Evolutionary conservation across 2,113 vertebrate genomes (phyloP), one percentile per base, ranked within the genome.

Genomic region (Tamias sibiricus): DNA sequence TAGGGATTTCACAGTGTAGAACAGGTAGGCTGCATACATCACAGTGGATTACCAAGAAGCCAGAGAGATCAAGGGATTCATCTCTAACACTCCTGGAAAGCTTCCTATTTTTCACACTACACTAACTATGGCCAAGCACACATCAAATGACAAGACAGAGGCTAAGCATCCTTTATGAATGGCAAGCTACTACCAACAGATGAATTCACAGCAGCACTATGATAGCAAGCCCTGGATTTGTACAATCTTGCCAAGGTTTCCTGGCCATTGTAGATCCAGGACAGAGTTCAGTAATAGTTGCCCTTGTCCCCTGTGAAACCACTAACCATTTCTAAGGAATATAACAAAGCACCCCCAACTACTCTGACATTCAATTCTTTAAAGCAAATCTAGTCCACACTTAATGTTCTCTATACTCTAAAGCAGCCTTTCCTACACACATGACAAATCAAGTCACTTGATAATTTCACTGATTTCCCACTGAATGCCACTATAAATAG

Each of bases 1-100:
- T 1, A 75, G 75, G 92, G 95, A 97, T 97, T 97, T 95, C 77
- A 95, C 64, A 96, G 80, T 77, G 59, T 52, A 87, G 95, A 95
- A 81, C 62, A 95, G 81, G 84, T 47, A 95, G 92, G 95, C 95
- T 97, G 90, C 90, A 95, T 95, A 91, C 87, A 96, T 96, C 94
- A 97, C 84, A 85, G 88, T 91, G 85, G 97, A 97, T 97, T 97
- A 97, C 87, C 79, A 95, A 75, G 77, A 97, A 97, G 95, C 95
- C 95, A 64, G 47, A 62, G 94, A 96, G 97, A 97, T 98, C 95
- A 98, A 98, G 87, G 95, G 96, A 98, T 98, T 97, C 97, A 93
- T 86, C 66, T 91, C 94, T 95, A 97, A 97, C 66, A 95, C 97
- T 91, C 64, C 80, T 9, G 1, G 84, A 97, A 97, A 96, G 96